These are phyloP conservation scores for Dendroctonus valens DNA, from an alignment of 1,140 invertebrate species.

Conservation along the genomic window DNA sequence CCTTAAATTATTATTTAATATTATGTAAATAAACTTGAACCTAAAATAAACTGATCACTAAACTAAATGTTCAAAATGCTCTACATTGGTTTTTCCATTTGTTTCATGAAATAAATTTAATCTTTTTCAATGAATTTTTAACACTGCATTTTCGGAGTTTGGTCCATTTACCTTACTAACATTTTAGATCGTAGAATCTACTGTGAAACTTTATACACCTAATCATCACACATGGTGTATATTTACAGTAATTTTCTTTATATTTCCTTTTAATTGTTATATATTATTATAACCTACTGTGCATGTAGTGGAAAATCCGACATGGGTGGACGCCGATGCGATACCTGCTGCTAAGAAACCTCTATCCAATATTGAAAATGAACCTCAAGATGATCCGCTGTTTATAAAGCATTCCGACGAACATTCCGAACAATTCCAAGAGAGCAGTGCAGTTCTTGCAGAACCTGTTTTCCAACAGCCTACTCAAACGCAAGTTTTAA, in stretches of 20 bases:
- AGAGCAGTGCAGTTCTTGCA: background rate
- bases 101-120: too few relatives aligned
- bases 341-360: slow-evolving; percentile 25
- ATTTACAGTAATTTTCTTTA: background rate
- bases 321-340: slow-evolving; percentile 27
- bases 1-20: too few relatives aligned
- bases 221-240: too few relatives aligned
- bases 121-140: background rate
- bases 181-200: background rate
- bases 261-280: background rate
- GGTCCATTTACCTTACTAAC: too few relatives aligned
- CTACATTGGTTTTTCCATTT: too few relatives aligned
- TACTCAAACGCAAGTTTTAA: slow-evolving; percentile 30
- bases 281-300: background rate
- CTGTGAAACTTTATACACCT: background rate
- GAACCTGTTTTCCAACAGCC: slow-evolving; percentile 23
- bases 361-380: slow-evolving; percentile 21
- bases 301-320: slow-evolving; percentile 15
- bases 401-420: slow-evolving; percentile 49
- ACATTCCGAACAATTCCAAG: slow-evolving; percentile 25
- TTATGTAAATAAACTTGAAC: too few relatives aligned
- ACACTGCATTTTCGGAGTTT: background rate
- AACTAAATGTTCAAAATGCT: too few relatives aligned
- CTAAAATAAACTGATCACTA: too few relatives aligned
- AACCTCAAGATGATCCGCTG: slow-evolving; percentile 47